phyloP scores from a whole-genome alignment of 2,888 invertebrate genomes.

The Tetramorium bicarinatum region DNA sequence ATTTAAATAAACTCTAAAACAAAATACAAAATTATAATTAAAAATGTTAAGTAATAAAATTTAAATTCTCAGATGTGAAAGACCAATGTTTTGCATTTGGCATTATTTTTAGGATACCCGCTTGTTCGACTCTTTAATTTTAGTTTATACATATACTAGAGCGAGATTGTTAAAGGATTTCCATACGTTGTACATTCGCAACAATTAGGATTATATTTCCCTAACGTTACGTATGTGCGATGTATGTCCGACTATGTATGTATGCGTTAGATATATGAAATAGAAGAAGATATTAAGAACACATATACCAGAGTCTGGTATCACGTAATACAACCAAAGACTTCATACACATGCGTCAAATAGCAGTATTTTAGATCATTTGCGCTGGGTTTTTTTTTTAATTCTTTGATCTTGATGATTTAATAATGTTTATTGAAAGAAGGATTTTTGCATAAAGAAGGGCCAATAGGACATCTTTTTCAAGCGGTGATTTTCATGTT shows the following conservation, averaged over 20 bases:
- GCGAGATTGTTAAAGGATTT: slow-evolving; percentile 24
- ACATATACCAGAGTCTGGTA: slow-evolving; percentile 44
- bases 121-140: neutral
- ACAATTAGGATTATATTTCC: slow-evolving; percentile 45
- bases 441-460: neutral
- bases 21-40: neutral
- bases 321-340: slow-evolving; percentile 82
- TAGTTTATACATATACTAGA: slow-evolving; percentile 28
- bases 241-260: neutral
- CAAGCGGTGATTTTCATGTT: neutral
- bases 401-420: neutral
- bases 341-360: slow-evolving; percentile 73
- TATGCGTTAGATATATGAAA: slow-evolving; percentile 53
- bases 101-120: slow-evolving; percentile 13
- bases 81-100: neutral
- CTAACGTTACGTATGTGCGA: slow-evolving; percentile 3
- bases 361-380: slow-evolving; percentile 80
- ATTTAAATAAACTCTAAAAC: neutral
- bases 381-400: slow-evolving; percentile 65
- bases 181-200: neutral
- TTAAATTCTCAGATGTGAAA: neutral
- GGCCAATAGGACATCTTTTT: neutral
- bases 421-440: slow-evolving; percentile 14
- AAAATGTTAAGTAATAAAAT: neutral
- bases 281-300: slow-evolving; percentile 58